Base-by-base conservation (phyloP, 2,888 invertebrate species). In the Eilema depressum region DNA sequence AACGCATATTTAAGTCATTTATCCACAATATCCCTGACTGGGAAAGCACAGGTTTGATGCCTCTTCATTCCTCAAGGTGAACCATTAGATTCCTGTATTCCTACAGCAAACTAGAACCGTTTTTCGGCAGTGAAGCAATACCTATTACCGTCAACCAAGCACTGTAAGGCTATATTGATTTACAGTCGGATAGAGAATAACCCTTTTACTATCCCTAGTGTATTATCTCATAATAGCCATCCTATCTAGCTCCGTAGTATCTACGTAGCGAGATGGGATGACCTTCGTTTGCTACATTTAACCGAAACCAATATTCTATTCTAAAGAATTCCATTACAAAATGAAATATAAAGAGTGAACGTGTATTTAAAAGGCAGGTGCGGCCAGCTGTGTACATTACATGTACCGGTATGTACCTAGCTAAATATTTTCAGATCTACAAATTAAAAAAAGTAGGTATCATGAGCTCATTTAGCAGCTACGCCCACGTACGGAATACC, bases 301-400 rank as follows among this genome's bases (percentile, higher is more conserved):
- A n/a, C 10, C 53, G 53, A n/a, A 53, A 53, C 53, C 53, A 53
- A 53, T 53, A 53, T 53, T 53, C 7, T n/a, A n/a, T 53, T 53
- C 20, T 10, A 2, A 53, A 10, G n/a, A 53, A 10, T n/a, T 2
- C n/a, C 7, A n/a, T 53, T 53, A 53, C 53, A 2, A 53, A 53
- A n/a, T n/a, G 7, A 53, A 53, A 53, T 20, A 53, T 53, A 53
- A 53, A 53, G n/a, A 53, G 8, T n/a, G 53, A 53, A 17, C n/a
- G 53, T 53, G 53, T 53, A n/a, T 53, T 53, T 10, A n/a, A 53
- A 53, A 53, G n/a, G 20, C 53, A 53, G 53, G n/a, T n/a, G n/a
- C n/a, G 53, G 53, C n/a, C 53, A 53, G 60, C 57, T 3, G 17
- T 61, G 59, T 53, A 62, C 67, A n/a, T n/a, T 53, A 53, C 53